phyloP scores from a whole-genome alignment of 2,888 invertebrate genomes.

The Falcaria lacertinaria region DNA sequence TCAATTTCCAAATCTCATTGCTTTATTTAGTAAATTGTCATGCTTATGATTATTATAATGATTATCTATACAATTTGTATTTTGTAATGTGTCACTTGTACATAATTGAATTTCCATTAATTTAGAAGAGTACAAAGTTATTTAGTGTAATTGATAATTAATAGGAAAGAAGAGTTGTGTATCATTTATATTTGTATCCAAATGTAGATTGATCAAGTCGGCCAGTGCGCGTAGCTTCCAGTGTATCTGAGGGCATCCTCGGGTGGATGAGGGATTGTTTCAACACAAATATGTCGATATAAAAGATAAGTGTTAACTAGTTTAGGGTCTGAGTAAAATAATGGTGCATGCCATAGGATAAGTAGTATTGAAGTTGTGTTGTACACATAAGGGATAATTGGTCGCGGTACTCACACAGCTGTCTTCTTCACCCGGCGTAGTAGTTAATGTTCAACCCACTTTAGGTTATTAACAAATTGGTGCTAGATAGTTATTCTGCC shows the following conservation, averaged over 20 bases:
- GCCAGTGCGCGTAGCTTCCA: conserved; percentile 8
- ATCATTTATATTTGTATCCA: conserved; percentile 7
- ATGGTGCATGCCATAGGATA: conserved; percentile 73
- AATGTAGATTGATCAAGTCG: conserved; percentile 20
- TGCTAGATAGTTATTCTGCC: conserved; percentile 54
- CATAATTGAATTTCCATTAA: conserved; percentile 67
- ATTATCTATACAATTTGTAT: no score
- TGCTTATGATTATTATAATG: conserved; percentile 31
- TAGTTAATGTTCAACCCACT: conserved; percentile 18
- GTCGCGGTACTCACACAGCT: conserved; percentile 16
- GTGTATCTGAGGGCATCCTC: neutral
- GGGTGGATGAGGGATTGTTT: conserved; percentile 12
- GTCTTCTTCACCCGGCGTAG: conserved; percentile 12
- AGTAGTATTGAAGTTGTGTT: conserved; percentile 49
- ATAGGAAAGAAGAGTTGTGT: conserved; percentile 15
- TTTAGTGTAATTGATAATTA: conserved; percentile 45
- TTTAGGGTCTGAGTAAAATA: conserved; percentile 61
- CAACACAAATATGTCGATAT: conserved; percentile 17
- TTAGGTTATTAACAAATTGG: conserved; percentile 55
- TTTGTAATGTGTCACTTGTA: conserved; percentile 52
- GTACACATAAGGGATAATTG: conserved; percentile 13
- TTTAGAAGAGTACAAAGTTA: conserved; percentile 75
- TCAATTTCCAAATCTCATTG: conserved; percentile 37
- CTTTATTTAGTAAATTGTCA: conserved; percentile 36
- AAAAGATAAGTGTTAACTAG: conserved; percentile 39